phyloP scores from a whole-genome alignment of 2,797 vertebrate genomes.

The Rhinogobio ventralis region DNA sequence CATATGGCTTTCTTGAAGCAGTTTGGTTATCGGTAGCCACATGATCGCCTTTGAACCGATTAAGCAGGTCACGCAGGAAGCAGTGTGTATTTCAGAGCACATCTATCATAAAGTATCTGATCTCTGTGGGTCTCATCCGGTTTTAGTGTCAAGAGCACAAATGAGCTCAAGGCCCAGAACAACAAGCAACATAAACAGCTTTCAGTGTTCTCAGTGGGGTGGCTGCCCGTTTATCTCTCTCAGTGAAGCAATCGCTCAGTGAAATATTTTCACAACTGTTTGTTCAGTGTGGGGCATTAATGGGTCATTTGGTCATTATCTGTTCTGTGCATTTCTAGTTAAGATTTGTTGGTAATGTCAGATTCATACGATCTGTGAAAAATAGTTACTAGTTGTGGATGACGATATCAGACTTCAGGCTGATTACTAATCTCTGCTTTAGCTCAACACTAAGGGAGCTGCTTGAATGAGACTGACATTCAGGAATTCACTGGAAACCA shows the following conservation, averaged over 20 bases:
- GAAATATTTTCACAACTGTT: conserved; percentile 44
- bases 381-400: conserved; percentile 15
- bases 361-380: conserved; percentile 19
- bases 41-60: conserved; percentile 55
- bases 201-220: conserved; percentile 25
- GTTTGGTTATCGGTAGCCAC: conserved; percentile 53
- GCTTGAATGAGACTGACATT: not conserved
- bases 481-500: conserved; percentile 5
- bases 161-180: conserved; percentile 40
- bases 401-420: conserved; percentile 17
- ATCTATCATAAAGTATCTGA: conserved; percentile 56
- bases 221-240: conserved; percentile 42
- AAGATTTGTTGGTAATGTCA: not conserved
- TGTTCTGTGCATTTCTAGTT: conserved; percentile 10
- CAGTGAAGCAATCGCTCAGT: conserved; percentile 8
- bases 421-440: conserved; percentile 30
- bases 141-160: conserved; percentile 55
- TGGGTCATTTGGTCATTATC: conserved; percentile 29
- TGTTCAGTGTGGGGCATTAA: conserved; percentile 22
- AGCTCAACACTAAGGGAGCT: conserved; percentile 18
- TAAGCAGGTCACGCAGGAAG: conserved; percentile 30
- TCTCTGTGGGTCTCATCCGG: conserved; percentile 50
- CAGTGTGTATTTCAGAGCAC: conserved; percentile 45
- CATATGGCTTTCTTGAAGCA: conserved; percentile 53
- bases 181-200: conserved; percentile 43